phyloP scores from a whole-genome alignment of 2,113 vertebrate genomes.

The Lamprologus speciosus region DNA sequence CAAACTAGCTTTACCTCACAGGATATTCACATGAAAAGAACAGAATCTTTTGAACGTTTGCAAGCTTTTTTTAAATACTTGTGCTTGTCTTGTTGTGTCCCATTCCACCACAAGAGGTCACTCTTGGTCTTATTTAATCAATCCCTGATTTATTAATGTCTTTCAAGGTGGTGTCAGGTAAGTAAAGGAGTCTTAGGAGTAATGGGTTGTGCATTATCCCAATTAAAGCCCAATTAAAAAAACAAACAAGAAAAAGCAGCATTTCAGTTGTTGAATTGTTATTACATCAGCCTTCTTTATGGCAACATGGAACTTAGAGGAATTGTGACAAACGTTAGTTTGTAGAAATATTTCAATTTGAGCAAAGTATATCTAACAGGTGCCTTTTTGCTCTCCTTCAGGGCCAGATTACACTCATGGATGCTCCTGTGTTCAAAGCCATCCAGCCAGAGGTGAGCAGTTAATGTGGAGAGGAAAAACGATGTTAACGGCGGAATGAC shows the following conservation, averaged over 20 bases:
- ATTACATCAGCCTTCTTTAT: not conserved
- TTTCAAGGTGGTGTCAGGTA: not conserved
- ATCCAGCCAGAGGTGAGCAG: slow-evolving; percentile 92
- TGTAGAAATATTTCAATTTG: not conserved
- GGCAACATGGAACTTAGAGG: not conserved
- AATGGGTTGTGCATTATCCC: not conserved
- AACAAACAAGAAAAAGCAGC: not conserved
- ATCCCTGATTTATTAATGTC: not conserved
- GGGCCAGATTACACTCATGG: slow-evolving; percentile 99
- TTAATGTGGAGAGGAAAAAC: not conserved
- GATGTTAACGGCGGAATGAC: not conserved
- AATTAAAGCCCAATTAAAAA: too few species aligned
- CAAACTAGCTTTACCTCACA: not conserved
- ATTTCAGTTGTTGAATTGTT: not conserved
- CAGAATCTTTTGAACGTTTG: not conserved
- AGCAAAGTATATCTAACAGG: not conserved
- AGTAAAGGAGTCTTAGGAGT: not conserved
- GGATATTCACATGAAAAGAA: not conserved
- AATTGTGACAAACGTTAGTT: not conserved
- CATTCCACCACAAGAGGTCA: slow-evolving; percentile 33
- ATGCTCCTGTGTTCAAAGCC: slow-evolving; percentile 95
- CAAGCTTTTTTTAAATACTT: not conserved
- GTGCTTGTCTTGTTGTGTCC: not conserved
- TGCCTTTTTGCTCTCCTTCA: slow-evolving; percentile 53
- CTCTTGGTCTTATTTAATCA: not conserved